Evolutionary conservation across 2,797 vertebrate genomes (phyloP).

Genomic region (Liasis olivaceus): DNA sequence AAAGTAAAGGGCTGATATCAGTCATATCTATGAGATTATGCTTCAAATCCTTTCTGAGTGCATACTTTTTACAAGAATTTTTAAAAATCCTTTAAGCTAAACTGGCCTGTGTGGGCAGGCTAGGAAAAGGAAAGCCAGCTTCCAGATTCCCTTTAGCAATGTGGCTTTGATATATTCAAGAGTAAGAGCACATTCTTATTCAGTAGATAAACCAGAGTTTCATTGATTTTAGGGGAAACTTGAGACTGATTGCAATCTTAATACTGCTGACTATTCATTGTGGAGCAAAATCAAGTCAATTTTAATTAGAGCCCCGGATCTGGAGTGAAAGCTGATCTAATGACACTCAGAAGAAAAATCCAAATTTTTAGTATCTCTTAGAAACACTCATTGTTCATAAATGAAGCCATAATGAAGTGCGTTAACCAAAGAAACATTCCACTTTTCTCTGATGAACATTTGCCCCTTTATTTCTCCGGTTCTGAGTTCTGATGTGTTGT

Average conservation of each 20-base stretch:
- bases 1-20: neutral
- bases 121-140: neutral
- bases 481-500: neutral
- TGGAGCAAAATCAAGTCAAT: neutral
- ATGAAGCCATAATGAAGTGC: neutral
- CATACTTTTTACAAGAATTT: slow-evolving; percentile 18
- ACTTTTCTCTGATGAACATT: neutral
- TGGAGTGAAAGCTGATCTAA: neutral
- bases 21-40: slow-evolving; percentile 9
- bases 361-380: neutral
- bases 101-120: neutral
- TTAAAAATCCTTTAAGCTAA: slow-evolving; percentile 2
- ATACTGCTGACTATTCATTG: neutral
- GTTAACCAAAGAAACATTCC: neutral
- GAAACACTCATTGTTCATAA: neutral
- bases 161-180: neutral
- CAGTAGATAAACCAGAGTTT: neutral
- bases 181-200: neutral
- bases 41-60: slow-evolving; percentile 27
- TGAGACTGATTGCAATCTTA: neutral
- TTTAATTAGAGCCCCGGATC: neutral
- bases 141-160: neutral
- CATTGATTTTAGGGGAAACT: neutral
- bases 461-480: neutral
- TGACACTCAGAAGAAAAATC: neutral